Base-by-base conservation (phyloP, 2,113 vertebrate genomes). In the Calyptommatus sinebrachiatus region DNA sequence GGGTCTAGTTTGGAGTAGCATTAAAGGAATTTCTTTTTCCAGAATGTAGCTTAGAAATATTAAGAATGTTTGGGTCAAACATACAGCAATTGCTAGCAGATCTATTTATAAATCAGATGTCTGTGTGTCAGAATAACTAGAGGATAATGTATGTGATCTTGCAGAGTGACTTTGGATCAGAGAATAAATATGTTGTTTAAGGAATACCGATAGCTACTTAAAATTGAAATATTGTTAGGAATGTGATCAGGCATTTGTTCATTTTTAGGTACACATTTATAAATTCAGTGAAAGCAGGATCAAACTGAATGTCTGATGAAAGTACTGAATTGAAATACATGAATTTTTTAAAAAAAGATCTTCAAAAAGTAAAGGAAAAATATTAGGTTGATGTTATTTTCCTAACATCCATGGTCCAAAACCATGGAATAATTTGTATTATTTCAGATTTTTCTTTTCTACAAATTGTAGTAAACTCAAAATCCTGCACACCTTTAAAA, bases 371-470 rank as follows among this genome's bases (percentile, higher is more conserved):
- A 0, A 73, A 70, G 77, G 82, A 81, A 87, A 89, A 91, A 88
- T 89, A 88, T 89, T 91, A 93, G 82, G 82, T 86, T 93, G 86
- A 87, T 88, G 90, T 86, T 86, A 89, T 89, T 91, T 92, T 77
- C 89, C 85, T 21, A 86, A 78, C 86, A 93, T 86, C 91, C 84
- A 79, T 74, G 90, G 35, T 41, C 35, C 35, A 41, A 41, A 41
- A 41, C n/a, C n/a, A n/a, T n/a, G 35, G 5, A 41, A 41, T 41
- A 41, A 41, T 79, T 90, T 90, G 78, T 94, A 93, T 94, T 91
- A 92, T 94, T 94, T 93, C 89, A 91, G 89, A 85, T 91, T 83
- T 86, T 91, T 78, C 91, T 85, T 90, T 80, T 90, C 76, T 87
- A 78, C 78, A 90, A 85, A 83, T 76, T 91, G 68, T 87, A 85